Percentiles rank a stretch among this genome's conserved stretches.
These are phyloP conservation scores for Enteromius fasciolatus DNA, from an alignment of 2,797 vertebrate genomes.

Conservation along the genomic window DNA sequence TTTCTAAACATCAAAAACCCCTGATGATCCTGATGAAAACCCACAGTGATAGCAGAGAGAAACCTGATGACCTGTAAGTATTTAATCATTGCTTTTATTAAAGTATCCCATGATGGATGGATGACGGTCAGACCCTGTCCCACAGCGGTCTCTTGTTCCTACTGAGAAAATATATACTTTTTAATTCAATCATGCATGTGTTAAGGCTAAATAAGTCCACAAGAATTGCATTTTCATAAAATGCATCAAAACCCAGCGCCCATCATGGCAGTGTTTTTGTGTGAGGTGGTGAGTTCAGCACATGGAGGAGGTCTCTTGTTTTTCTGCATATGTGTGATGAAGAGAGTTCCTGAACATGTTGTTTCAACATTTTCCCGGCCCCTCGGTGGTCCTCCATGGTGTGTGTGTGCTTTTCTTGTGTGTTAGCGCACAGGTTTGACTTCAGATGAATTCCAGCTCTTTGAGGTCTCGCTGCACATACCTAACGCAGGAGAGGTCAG, in stretches of 20 bases:
- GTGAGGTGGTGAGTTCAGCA: constrained; percentile 12
- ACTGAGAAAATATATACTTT: not conserved
- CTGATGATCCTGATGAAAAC: constrained; percentile 27
- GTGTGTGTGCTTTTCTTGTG: constrained; percentile 42
- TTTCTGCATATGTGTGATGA: constrained; percentile 20
- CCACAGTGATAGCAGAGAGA: constrained; percentile 24
- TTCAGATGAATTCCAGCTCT: constrained; percentile 67
- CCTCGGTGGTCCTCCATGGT: constrained; percentile 43
- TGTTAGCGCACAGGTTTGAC: constrained; percentile 59
- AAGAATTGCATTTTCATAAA: not conserved
- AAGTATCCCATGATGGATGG: constrained; percentile 50
- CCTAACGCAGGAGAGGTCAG: constrained; percentile 72
- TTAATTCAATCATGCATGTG: not conserved
- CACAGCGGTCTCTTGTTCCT: not conserved
- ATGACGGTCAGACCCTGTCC: not conserved
- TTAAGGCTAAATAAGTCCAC: not conserved
- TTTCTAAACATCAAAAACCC: constrained; percentile 22
- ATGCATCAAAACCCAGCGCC: not conserved
- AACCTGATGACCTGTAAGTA: constrained; percentile 37
- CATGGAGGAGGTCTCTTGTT: constrained; percentile 23
- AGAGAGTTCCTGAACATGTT: constrained; percentile 42
- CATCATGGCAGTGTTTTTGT: not conserved
- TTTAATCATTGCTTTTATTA: constrained; percentile 53
- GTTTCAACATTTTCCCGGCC: constrained; percentile 36
- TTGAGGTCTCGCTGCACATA: constrained; percentile 63